Evolutionary conservation across 2,888 invertebrate genomes (phyloP), one percentile per base, ranked within the genome.

Genomic region (Dendrolimus pini): DNA sequence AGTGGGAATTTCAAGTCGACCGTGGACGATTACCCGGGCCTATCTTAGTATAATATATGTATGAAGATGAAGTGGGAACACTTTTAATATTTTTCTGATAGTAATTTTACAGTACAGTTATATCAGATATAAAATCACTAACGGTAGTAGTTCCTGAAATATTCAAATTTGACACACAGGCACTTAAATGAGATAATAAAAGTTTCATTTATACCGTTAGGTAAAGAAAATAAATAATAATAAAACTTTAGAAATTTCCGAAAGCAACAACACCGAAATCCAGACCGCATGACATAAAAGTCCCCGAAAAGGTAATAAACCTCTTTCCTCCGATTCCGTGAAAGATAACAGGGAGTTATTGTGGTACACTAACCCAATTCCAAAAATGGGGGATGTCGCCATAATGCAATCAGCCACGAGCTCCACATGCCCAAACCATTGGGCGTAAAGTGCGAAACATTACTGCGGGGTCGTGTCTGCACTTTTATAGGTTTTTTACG

Each of bases 361-460:
- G 59, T 59, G 64, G 75, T 63, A 71, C 62, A 65, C 68, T 77
- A 74, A 77, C 77, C 77, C 64, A 74, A 70, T 76, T 77, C 64
- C 61, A 54, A 47, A 52, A 60, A 60, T 54, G 57, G 56, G 56
- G 42, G 56, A 60, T 56, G 57, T 63, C 60, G 54, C 64, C 63
- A 62, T 66, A 69, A 66, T 59, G 62, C 61, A 61, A 65, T 67
- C 64, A 65, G 60, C 59, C 60, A 61, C 60, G 62, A 65, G 63
- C 62, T 61, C 59, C 3, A 47, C 47, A 47, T 47, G 47, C 9
- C 47, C 47, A 47, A 47, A 47, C 12, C 47, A 47, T 47, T 47
- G 9, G 10, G 47, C 47, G 47, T 47, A 47, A 47, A 8, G 47
- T 2, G 47, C 47, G 7, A 30, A 30, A 30, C 47, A 47, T 12